A percentile compares a stretch with the other conserved stretches of the same genome.
Conservation (phyloP, 2,797 vertebrate species). For the Staurois parvus region DNA sequence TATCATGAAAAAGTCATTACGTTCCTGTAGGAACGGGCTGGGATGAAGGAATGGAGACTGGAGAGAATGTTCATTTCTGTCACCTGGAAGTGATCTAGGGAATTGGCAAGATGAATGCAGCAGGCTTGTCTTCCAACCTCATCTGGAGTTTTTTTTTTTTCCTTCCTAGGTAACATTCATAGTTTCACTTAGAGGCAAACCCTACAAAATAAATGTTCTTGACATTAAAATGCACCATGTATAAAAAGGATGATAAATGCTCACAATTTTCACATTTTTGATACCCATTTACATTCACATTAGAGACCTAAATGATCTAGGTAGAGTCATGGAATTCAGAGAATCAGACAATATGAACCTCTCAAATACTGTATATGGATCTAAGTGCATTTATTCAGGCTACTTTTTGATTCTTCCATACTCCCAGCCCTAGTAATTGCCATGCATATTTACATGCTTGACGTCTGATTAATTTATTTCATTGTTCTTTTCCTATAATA, state of each 20-base stretch:
- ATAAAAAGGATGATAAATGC: not conserved
- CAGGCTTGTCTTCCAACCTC: constrained; percentile 40
- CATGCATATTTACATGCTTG: not conserved
- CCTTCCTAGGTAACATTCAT: constrained; percentile 4
- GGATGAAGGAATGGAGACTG: constrained; percentile 48
- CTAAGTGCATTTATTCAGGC: not conserved
- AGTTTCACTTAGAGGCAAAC: not conserved
- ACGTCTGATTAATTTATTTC: not conserved
- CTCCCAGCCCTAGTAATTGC: not conserved
- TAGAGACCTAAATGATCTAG: not conserved
- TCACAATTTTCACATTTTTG: not conserved
- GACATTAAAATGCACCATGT: not conserved
- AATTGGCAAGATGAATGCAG: constrained; percentile 51
- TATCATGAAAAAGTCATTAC: constrained; percentile 60
- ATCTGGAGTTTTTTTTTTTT: constrained; percentile 36
- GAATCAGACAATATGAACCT: not conserved
- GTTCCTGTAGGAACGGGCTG: constrained; percentile 46
- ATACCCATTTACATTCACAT: not conserved
- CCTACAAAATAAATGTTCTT: not conserved
- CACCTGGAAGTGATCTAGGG: constrained; percentile 58
- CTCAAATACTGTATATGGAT: not conserved
- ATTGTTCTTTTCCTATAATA: too few species aligned
- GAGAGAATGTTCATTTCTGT: constrained; percentile 52
- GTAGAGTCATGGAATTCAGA: not conserved
- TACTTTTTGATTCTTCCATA: not conserved